A percentile compares a stretch with the other conserved stretches of the same genome.
Conservation (phyloP, 2,888 invertebrate genomes). For the Temnothorax ravouxi region DNA sequence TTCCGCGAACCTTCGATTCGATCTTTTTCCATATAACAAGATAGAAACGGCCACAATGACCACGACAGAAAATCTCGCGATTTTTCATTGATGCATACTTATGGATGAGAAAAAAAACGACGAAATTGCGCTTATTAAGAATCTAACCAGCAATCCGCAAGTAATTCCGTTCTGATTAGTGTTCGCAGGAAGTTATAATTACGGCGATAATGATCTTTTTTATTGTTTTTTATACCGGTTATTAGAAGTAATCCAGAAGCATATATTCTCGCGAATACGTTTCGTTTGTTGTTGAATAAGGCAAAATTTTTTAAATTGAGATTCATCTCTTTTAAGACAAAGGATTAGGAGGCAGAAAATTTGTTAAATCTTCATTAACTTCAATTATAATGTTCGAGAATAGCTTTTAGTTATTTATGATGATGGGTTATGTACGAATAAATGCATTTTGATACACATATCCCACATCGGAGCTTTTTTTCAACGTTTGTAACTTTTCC, state of each 20-base stretch:
- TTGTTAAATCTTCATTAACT: not conserved
- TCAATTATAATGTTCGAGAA: not conserved
- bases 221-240: not conserved
- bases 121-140: constrained; percentile 11
- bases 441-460: too few relatives aligned
- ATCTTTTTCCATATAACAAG: constrained; percentile 38
- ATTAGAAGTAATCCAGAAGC: constrained; percentile 8
- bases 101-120: not conserved
- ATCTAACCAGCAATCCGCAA: constrained; percentile 3
- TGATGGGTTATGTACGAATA: too few relatives aligned
- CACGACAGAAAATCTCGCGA: constrained; percentile 10
- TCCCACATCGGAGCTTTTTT: not conserved
- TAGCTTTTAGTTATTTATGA: not conserved
- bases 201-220: constrained; percentile 6
- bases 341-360: not conserved
- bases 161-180: constrained; percentile 20
- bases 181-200: constrained; percentile 18
- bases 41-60: constrained; percentile 2
- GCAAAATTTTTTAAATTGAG: not conserved
- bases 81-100: not conserved
- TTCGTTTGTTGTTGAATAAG: not conserved
- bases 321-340: not conserved
- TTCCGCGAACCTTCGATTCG: constrained; percentile 42
- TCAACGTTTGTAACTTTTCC: not conserved
- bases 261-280: not conserved